These are phyloP conservation scores for Poecile atricapillus DNA, from an alignment of 2,113 vertebrate genomes.

Conservation along the genomic window DNA sequence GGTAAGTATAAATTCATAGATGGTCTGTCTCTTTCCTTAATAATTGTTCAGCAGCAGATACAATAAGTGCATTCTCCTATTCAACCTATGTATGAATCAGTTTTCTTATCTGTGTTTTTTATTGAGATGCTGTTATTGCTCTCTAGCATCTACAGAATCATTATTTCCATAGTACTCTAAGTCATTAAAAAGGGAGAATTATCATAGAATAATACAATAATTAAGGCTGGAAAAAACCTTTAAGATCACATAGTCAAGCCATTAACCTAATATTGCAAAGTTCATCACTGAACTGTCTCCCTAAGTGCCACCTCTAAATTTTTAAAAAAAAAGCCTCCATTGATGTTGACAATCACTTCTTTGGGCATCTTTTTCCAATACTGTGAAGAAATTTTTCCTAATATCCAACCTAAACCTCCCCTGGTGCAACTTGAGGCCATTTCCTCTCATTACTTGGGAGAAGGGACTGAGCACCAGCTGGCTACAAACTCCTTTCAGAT, in stretches of 20 bases:
- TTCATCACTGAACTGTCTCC: neutral
- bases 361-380: neutral
- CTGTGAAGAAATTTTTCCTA: neutral
- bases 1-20: neutral
- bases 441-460: neutral
- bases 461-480: neutral
- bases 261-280: neutral
- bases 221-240: neutral
- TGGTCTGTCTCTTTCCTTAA: constrained; percentile 6
- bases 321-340: neutral
- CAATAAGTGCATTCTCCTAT: neutral
- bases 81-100: neutral
- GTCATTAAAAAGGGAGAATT: neutral
- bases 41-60: neutral
- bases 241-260: neutral
- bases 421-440: neutral
- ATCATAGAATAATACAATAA: neutral
- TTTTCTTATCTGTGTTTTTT: neutral
- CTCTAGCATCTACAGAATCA: neutral
- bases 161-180: neutral
- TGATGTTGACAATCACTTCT: neutral
- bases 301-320: neutral
- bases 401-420: neutral
- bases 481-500: neutral
- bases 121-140: neutral